Conservation (phyloP, 2,888 invertebrate genomes). For the Synergus umbraculus region DNA sequence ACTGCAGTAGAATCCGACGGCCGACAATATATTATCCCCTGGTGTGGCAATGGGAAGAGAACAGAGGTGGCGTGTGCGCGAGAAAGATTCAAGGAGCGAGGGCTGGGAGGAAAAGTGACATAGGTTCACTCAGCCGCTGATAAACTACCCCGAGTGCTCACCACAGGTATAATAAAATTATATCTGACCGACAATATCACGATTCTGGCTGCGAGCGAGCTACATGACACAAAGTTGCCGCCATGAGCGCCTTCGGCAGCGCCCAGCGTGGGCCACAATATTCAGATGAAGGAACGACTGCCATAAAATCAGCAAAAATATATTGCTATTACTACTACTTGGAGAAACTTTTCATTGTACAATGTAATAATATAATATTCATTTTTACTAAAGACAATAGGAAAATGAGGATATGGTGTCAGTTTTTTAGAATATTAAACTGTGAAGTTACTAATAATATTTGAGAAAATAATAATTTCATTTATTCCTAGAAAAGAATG, state of each 20-base stretch:
- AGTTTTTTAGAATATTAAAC: too few species aligned
- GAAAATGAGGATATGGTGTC: too few species aligned
- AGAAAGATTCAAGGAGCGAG: constrained; percentile 36
- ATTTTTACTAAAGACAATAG: too few species aligned
- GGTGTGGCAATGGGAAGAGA: constrained; percentile 50
- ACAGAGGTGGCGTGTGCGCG: constrained; percentile 35
- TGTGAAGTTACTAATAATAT: too few species aligned
- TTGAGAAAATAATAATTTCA: too few species aligned
- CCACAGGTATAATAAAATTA: constrained; percentile 73
- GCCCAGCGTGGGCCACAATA: constrained; percentile 34
- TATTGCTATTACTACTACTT: too few species aligned
- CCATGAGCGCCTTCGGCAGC: constrained; percentile 68
- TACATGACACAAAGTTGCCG: constrained; percentile 68
- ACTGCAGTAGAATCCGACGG: constrained; percentile 64
- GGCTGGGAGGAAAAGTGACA: constrained; percentile 45
- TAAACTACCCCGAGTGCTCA: constrained; percentile 68
- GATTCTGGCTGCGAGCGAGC: constrained; percentile 64
- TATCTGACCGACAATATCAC: constrained; percentile 69
- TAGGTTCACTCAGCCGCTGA: constrained; percentile 62
- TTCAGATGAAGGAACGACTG: too few species aligned
- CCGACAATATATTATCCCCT: constrained; percentile 67
- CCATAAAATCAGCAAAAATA: background rate
- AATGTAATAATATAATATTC: too few species aligned
- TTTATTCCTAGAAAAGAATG: too few species aligned
- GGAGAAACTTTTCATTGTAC: too few species aligned